These are phyloP conservation scores for Promerops cafer DNA, from an alignment of 2,113 vertebrate species.

Conservation along the genomic window DNA sequence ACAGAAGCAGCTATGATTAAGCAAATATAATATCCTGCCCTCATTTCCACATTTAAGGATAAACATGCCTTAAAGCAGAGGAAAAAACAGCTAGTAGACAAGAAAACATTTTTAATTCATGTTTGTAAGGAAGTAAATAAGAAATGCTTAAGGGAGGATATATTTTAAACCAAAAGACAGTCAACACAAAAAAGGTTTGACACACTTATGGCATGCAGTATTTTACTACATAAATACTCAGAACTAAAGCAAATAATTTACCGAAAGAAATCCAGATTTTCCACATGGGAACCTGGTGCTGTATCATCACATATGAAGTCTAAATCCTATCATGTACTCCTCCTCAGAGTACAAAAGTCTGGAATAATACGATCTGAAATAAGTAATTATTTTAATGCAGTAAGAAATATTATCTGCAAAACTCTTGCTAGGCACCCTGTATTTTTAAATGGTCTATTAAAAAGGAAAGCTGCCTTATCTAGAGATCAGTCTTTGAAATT, in stretches of 20 bases:
- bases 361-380: neutral
- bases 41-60: neutral
- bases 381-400: conserved; percentile 23
- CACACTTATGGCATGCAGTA: neutral
- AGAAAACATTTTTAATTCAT: neutral
- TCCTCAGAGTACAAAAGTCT: neutral
- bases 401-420: conserved; percentile 12
- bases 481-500: conserved; percentile 36
- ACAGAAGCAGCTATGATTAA: neutral
- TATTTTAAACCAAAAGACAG: neutral
- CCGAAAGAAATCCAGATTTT: neutral
- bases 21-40: neutral
- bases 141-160: neutral
- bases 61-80: neutral
- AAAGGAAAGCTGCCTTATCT: conserved; percentile 14
- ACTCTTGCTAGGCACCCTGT: neutral
- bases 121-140: neutral
- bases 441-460: conserved; percentile 28
- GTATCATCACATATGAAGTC: neutral
- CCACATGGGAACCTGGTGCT: neutral
- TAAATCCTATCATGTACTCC: neutral
- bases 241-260: neutral
- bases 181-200: neutral
- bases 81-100: neutral
- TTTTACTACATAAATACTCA: neutral